Base-by-base conservation (phyloP, 2,797 vertebrate species). In the Pipistrellus nathusii region DNA sequence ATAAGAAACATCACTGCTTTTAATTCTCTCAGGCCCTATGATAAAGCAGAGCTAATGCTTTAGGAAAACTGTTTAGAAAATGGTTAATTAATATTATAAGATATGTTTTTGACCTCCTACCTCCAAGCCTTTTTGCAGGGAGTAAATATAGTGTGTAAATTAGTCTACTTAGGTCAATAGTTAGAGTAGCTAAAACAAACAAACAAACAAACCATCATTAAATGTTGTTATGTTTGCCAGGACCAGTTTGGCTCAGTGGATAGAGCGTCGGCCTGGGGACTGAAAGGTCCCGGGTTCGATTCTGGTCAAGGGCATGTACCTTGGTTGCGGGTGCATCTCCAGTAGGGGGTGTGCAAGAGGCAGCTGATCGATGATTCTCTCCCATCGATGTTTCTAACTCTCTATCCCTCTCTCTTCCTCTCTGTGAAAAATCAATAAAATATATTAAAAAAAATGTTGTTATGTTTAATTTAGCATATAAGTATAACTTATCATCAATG, bases 21-120 rank as follows among this genome's bases (percentile, higher is more conserved):
- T 72, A 78, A 94, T 6, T 44, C 41, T 90, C 44, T 48, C 55
- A 90, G 64, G 51, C 32, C 35, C 25, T 76, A 20, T 91, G 72
- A 76, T 73, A 44, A 88, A 89, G 75, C 64, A 75, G 38, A 92
- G 44, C 17, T 55, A 66, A 88, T 88, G 38, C 66, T 80, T 94
- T 89, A 51, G 66, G 57, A 68, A 90, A 55, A 35, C 55, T 55
- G 38, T 41, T 80, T 66, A 91, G 53, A 76, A 88, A 20, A 21
- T 62, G 64, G 57, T 57, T 86, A 92, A 90, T 95, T 96, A 92
- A 92, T 90, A 92, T 82, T 20, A 21, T 72, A 91, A 90, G 86
- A 89, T 92, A 72, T 81, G 30, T 13, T 80, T 95, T 77, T 91
- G 86, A 92, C 93, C 59, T 84, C 59, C 25, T 80, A 80, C 94